phyloP scores from a whole-genome alignment of 1,140 invertebrate species.

The Philopotamus ludificatus region DNA sequence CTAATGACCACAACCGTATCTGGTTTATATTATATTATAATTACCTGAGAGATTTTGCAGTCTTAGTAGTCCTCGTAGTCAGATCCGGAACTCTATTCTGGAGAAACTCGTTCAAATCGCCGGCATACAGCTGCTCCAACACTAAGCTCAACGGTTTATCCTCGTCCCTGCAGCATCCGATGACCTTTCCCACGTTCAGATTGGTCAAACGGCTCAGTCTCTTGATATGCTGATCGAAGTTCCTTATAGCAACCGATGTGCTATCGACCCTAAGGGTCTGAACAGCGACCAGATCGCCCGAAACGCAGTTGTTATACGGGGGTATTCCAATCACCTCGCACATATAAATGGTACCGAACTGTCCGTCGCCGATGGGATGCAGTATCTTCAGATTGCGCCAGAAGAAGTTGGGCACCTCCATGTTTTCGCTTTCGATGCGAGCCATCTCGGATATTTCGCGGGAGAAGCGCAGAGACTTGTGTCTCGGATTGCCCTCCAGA shows the following conservation, averaged over 20 bases:
- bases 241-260: conserved; percentile 49
- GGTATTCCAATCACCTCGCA: conserved; percentile 10
- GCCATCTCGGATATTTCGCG: conserved; percentile 13
- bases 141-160: conserved; percentile 69
- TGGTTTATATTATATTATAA: no score
- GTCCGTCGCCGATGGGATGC: conserved; percentile 26
- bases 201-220: conserved; percentile 71
- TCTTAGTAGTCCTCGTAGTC: conserved; percentile 53
- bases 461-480: not conserved
- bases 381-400: conserved; percentile 24
- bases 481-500: not conserved
- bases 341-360: conserved; percentile 19
- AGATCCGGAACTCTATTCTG: conserved; percentile 75
- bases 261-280: conserved; percentile 62
- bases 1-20: no score
- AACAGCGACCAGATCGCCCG: conserved; percentile 61
- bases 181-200: conserved; percentile 73
- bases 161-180: conserved; percentile 74
- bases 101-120: conserved; percentile 75
- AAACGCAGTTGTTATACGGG: conserved; percentile 29
- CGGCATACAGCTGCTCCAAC: conserved; percentile 65
- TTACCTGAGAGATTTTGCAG: conserved; percentile 65
- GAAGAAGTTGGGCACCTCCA: not conserved
- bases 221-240: conserved; percentile 68
- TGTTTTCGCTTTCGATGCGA: not conserved